A percentile compares a stretch with the other conserved stretches of the same genome.
These are phyloP conservation scores for Drosophila neocordata DNA, from an alignment of 1,140 invertebrate genomes.

Conservation along the genomic window DNA sequence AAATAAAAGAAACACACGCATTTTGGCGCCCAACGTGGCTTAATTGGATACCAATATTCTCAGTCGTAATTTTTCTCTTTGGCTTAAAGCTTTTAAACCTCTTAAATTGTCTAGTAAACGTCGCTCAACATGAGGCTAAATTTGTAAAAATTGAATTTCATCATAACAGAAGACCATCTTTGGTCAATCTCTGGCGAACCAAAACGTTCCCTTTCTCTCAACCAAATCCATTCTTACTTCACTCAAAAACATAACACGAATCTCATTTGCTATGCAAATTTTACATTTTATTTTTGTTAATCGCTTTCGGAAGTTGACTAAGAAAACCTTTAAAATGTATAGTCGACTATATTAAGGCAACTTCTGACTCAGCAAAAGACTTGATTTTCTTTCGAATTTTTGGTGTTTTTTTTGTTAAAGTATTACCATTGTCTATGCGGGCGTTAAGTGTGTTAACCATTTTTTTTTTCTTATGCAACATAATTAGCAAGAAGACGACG, in stretches of 20 bases:
- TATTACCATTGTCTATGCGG: conserved; percentile 46
- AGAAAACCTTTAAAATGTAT: conserved; percentile 17
- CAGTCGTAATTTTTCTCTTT: too few species aligned
- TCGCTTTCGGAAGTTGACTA: conserved; percentile 68
- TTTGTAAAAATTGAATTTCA: too few species aligned
- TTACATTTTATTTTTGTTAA: conserved; percentile 43
- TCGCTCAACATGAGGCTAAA: background rate
- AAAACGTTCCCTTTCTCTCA: background rate
- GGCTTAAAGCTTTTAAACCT: too few species aligned
- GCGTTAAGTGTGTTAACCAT: conserved; percentile 32
- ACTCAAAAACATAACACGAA: background rate
- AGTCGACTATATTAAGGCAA: conserved; percentile 26
- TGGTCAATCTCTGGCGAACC: background rate
- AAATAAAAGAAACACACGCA: too few species aligned
- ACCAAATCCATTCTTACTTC: conserved; percentile 28
- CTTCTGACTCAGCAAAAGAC: conserved; percentile 36
- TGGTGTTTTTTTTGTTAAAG: background rate
- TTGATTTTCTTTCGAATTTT: conserved; percentile 14
- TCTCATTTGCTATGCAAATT: conserved; percentile 26
- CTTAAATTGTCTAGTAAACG: background rate
- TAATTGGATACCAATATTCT: background rate
- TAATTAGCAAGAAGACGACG: conserved; percentile 27
- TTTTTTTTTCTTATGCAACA: conserved; percentile 18
- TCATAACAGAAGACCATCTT: background rate
- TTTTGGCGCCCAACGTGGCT: background rate